These are phyloP conservation scores for Hydrozoanthus tunicans DNA, from an alignment of 64 coral and sea anemone species.

Conservation along the genomic window DNA sequence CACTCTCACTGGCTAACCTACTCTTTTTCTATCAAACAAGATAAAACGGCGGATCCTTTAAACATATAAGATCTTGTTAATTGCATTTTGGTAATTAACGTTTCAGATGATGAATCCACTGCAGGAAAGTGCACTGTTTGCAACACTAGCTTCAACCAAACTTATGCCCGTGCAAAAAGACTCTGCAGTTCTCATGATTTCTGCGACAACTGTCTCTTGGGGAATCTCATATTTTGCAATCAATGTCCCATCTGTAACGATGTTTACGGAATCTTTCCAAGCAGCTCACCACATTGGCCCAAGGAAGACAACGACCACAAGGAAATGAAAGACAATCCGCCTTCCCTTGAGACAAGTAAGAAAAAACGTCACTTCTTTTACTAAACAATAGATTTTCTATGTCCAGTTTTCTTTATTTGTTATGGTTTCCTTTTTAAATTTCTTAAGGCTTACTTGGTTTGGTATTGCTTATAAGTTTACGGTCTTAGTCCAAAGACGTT, in stretches of 20 bases:
- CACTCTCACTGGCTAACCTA: too few species aligned
- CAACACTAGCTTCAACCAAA: not conserved
- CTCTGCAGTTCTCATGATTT: constrained; percentile 22
- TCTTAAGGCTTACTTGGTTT: too few species aligned
- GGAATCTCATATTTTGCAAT: not conserved
- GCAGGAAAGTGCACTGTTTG: constrained; percentile 20
- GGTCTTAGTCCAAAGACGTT: too few species aligned
- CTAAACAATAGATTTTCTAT: not conserved
- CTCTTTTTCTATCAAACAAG: too few species aligned
- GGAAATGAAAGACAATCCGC: not conserved
- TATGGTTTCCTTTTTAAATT: too few species aligned
- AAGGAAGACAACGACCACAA: not conserved
- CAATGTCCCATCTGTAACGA: constrained; percentile 36
- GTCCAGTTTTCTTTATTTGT: too few species aligned
- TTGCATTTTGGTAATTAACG: not conserved
- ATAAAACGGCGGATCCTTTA: not conserved
- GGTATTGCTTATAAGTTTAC: too few species aligned
- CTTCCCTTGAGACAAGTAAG: constrained; percentile 2
- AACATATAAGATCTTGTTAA: not conserved
- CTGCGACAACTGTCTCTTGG: constrained; percentile 3
- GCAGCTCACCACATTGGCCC: not conserved
- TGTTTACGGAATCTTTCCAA: constrained; percentile 28
- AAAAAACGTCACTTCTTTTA: not conserved
- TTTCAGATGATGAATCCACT: not conserved
- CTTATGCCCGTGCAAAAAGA: not conserved